These are phyloP conservation scores for Drosophila kikkawai DNA, from an alignment of 1,140 invertebrate genomes.

Conservation along the genomic window DNA sequence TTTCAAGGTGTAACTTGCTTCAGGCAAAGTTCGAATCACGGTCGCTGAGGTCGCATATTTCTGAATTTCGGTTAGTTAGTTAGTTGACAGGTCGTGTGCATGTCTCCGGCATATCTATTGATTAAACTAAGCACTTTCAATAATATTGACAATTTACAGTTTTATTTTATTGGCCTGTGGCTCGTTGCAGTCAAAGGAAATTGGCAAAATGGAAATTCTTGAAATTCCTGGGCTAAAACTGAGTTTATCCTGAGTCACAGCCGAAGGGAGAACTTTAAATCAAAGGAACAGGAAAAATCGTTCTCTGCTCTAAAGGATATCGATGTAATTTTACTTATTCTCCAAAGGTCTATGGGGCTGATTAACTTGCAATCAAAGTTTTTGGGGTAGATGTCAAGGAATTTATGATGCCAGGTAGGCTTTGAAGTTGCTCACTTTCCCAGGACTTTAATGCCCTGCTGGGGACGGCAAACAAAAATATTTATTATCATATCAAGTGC, in stretches of 20 bases:
- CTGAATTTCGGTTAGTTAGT: constrained; percentile 47
- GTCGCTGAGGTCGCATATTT: constrained; percentile 47
- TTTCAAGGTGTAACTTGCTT: neutral
- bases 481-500: constrained; percentile 51
- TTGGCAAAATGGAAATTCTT: neutral
- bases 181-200: neutral
- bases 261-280: neutral
- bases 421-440: constrained; percentile 18
- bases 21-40: neutral
- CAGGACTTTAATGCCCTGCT: constrained; percentile 24
- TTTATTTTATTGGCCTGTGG: constrained; percentile 16
- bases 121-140: constrained; percentile 50
- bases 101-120: constrained; percentile 44
- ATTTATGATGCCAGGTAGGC: constrained; percentile 7
- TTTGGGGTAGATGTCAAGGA: neutral
- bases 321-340: neutral
- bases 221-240: neutral
- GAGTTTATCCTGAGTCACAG: neutral
- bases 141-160: constrained; percentile 41
- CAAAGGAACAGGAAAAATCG: neutral
- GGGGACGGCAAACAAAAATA: constrained; percentile 32
- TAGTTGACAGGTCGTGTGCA: constrained; percentile 12
- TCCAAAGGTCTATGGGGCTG: neutral
- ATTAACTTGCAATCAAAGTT: constrained; percentile 6
- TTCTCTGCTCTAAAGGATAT: neutral